phyloP scores from a whole-genome alignment of 2,113 vertebrate species.

The Phalacrocorax brasilianus region DNA sequence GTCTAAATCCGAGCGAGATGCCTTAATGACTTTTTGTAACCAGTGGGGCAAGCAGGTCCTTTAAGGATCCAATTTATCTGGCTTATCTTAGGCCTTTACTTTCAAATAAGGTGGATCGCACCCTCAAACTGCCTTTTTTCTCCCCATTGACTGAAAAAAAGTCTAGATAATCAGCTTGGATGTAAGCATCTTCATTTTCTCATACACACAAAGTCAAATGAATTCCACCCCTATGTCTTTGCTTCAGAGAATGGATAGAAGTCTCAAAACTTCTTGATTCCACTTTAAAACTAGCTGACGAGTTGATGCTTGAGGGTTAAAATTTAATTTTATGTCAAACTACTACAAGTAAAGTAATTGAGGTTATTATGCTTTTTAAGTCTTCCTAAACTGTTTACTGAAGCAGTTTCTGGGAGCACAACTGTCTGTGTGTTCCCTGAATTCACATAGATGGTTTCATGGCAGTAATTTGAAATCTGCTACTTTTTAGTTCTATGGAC shows the following conservation, averaged over 20 bases:
- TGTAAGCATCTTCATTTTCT: neutral
- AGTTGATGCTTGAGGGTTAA: conserved; percentile 41
- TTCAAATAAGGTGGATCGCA: neutral
- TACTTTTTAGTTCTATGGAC: neutral
- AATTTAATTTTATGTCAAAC: conserved; percentile 27
- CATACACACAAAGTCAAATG: neutral
- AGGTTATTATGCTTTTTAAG: neutral
- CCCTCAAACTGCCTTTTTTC: neutral
- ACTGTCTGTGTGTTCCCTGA: neutral
- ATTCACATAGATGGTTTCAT: neutral
- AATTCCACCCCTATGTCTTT: conserved; percentile 8
- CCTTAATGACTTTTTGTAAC: neutral
- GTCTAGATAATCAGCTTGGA: neutral
- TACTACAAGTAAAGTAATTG: neutral
- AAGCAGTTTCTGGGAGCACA: neutral
- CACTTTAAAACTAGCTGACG: conserved; percentile 51
- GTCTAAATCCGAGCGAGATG: neutral
- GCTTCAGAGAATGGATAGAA: conserved; percentile 35
- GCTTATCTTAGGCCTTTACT: neutral
- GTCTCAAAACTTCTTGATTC: conserved; percentile 43
- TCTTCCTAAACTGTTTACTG: conserved; percentile 21
- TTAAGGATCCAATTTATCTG: neutral
- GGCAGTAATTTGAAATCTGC: neutral
- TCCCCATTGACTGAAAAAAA: neutral
- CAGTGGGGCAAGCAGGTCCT: neutral